These are phyloP conservation scores for Drosophila kohkoa DNA, from an alignment of 1,140 invertebrate genomes.

Conservation along the genomic window DNA sequence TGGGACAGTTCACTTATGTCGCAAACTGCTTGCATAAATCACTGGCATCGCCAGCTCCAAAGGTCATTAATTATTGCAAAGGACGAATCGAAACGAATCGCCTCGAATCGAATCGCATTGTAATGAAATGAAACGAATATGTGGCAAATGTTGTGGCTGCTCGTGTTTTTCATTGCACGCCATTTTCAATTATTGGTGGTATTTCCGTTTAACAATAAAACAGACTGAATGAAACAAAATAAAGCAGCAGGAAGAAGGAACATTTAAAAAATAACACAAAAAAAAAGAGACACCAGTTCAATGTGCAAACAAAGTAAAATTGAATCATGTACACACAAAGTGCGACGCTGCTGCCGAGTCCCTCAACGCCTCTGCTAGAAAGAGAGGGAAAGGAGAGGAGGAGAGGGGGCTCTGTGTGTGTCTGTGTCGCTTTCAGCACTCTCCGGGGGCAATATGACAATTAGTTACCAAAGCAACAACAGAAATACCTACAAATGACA, in stretches of 20 bases:
- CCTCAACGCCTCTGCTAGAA: constrained; percentile 5
- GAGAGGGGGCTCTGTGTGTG: constrained; percentile 2
- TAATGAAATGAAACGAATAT: constrained; percentile 47
- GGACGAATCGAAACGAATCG: constrained; percentile 39
- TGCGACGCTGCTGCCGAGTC: constrained; percentile 19
- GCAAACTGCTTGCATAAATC: constrained; percentile 81
- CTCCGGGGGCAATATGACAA: constrained; percentile 78
- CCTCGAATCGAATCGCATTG: constrained; percentile 14
- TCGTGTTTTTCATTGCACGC: constrained; percentile 51
- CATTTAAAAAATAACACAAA: background rate
- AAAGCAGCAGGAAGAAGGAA: background rate
- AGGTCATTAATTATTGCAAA: constrained; percentile 77
- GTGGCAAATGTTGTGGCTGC: constrained; percentile 35
- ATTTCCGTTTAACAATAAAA: constrained; percentile 59
- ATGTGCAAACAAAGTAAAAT: constrained; percentile 62
- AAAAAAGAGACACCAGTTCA: constrained; percentile 29
- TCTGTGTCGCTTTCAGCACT: constrained; percentile 61
- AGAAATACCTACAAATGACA: constrained; percentile 82
- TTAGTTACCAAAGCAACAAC: constrained; percentile 83
- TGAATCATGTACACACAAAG: constrained; percentile 72
- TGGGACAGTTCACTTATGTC: constrained; percentile 66
- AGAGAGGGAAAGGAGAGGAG: background rate
- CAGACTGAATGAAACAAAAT: constrained; percentile 2
- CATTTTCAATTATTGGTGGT: constrained; percentile 76
- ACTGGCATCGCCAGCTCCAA: constrained; percentile 56